Conservation (phyloP, 2,797 vertebrate species). For the Myotis findleyi region DNA sequence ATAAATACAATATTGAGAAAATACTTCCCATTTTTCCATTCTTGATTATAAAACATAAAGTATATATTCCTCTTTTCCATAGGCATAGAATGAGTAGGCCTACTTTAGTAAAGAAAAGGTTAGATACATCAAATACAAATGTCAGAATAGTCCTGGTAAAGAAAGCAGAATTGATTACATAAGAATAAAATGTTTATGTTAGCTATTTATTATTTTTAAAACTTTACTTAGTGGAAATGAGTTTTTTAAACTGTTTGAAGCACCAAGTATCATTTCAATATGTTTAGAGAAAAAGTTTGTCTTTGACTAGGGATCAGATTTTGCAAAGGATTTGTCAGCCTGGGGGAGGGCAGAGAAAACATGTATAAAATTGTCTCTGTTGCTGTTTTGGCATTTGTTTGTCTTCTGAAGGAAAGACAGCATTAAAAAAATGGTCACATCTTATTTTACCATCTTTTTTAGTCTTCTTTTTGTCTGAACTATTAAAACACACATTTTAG, state of each 20-base stretch:
- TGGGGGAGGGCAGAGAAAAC: accelerated
- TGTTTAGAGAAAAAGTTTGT: constrained; percentile 47
- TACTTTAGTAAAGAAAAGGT: constrained; percentile 11
- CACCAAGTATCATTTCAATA: not conserved
- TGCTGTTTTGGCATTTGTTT: constrained; percentile 47
- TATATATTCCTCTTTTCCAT: not conserved
- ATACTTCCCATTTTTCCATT: not conserved
- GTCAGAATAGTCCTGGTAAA: constrained; percentile 6
- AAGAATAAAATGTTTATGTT: not conserved
- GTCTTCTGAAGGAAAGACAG: constrained; percentile 49
- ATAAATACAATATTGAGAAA: not conserved
- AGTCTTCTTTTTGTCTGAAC: constrained; percentile 21
- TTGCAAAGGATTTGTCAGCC: not conserved
- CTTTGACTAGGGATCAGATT: constrained; percentile 5
- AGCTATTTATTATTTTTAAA: constrained; percentile 30
- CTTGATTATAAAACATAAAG: not conserved
- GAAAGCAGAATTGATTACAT: not conserved
- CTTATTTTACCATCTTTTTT: constrained; percentile 11
- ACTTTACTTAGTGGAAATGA: not conserved
- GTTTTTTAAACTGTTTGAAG: not conserved
- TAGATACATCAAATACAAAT: not conserved
- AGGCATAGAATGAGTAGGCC: not conserved
- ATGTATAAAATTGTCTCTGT: not conserved
- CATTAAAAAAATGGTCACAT: constrained; percentile 53
- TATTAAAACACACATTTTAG: constrained; percentile 53